Conservation (phyloP, 2,888 invertebrate genomes). For the Lucinisca nassula region DNA sequence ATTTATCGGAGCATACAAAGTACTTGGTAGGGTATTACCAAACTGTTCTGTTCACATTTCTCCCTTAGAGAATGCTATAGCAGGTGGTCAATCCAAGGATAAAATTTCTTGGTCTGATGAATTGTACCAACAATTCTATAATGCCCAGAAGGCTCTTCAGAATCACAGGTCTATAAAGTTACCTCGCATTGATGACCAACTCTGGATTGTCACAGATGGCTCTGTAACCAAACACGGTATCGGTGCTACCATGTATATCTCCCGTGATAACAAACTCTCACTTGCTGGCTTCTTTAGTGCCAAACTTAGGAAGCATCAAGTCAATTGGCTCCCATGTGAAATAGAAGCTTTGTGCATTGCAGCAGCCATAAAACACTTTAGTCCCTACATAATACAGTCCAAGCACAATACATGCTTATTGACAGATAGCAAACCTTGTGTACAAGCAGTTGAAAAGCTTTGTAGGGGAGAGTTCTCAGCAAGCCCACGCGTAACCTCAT, state of each 20-base stretch:
- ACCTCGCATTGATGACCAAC: not conserved
- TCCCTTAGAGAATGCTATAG: not conserved
- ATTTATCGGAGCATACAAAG: not conserved
- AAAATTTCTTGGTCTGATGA: not conserved
- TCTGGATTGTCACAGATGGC: not conserved
- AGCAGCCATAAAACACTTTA: not conserved
- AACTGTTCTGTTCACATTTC: not conserved
- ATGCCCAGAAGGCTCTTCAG: no score
- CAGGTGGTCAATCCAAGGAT: not conserved
- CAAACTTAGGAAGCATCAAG: not conserved
- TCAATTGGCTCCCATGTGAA: no score
- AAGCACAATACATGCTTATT: no score
- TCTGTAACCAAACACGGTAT: not conserved
- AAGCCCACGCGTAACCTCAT: constrained; percentile 67
- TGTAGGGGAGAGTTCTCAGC: constrained; percentile 70
- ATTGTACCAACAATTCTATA: not conserved
- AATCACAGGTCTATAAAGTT: not conserved
- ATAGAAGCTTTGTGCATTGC: no score
- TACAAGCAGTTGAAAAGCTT: constrained; percentile 69
- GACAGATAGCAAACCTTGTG: no score
- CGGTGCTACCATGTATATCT: no score
- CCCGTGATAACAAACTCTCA: no score
- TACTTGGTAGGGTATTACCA: not conserved
- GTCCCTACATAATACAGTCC: no score
- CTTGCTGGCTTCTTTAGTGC: no score